Percentiles rank a stretch among this genome's conserved stretches.
Evolutionary conservation across 1,140 invertebrate genomes (phyloP).

Genomic region (Cylas formicarius): DNA sequence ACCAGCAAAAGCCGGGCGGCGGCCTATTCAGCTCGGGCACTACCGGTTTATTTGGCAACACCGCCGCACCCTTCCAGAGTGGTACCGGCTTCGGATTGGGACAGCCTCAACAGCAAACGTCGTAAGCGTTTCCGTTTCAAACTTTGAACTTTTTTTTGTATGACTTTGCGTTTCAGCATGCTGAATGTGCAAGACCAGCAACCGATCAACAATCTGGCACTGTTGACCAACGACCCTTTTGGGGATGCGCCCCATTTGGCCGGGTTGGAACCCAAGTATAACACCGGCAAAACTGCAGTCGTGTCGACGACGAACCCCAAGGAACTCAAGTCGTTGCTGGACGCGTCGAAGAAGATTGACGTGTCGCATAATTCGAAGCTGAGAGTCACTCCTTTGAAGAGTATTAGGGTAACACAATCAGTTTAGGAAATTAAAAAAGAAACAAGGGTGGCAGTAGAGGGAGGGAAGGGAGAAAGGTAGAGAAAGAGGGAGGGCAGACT

Average conservation of each 20-base stretch:
- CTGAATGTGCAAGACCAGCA: slow-evolving; percentile 21
- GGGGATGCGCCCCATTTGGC: slow-evolving; percentile 28
- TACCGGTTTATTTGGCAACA: slow-evolving; percentile 52
- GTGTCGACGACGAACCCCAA: slow-evolving; percentile 29
- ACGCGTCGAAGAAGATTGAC: slow-evolving; percentile 28
- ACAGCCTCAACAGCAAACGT: slow-evolving; percentile 19
- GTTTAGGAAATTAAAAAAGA: too few relatives aligned
- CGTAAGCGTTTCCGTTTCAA: slow-evolving; percentile 13
- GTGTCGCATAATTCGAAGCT: slow-evolving; percentile 19
- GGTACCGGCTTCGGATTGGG: slow-evolving; percentile 22
- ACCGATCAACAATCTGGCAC: slow-evolving; percentile 19
- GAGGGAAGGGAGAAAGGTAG: too few relatives aligned
- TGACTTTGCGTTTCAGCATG: slow-evolving; percentile 22
- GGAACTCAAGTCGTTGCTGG: slow-evolving; percentile 28
- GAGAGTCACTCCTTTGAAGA: slow-evolving; percentile 23
- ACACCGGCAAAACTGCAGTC: slow-evolving; percentile 8
- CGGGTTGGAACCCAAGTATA: slow-evolving; percentile 27
- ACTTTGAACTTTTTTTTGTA: slow-evolving; percentile 4
- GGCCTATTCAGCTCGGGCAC: slow-evolving; percentile 45
- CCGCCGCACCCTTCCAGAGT: slow-evolving; percentile 20
- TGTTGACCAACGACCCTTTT: slow-evolving; percentile 28
- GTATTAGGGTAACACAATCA: slow-evolving; percentile 23
- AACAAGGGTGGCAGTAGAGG: too few relatives aligned
- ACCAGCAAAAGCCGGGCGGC: slow-evolving; percentile 20
- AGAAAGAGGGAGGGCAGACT: too few relatives aligned